phyloP scores from a whole-genome alignment of 2,113 vertebrate species.

The Phyllostomus hastatus region DNA sequence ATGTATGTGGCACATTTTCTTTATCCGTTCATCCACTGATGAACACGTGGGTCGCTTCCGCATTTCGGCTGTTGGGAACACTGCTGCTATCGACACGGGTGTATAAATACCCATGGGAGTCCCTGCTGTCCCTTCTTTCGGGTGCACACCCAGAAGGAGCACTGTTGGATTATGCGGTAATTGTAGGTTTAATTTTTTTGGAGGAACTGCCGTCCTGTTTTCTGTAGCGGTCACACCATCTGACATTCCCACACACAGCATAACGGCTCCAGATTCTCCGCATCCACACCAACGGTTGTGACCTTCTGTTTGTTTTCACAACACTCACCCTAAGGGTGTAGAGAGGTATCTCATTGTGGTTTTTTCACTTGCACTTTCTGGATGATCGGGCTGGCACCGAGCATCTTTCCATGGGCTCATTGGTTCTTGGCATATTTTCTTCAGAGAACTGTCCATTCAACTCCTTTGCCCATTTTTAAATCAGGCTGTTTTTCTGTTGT shows the following conservation, averaged over 20 bases:
- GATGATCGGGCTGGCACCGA: neutral
- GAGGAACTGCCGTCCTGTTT: neutral
- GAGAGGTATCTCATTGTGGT: neutral
- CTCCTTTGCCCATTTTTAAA: neutral
- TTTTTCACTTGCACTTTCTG: neutral
- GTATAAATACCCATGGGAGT: neutral
- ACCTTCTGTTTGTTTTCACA: neutral
- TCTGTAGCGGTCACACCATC: neutral
- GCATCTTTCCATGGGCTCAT: neutral
- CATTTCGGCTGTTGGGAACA: neutral
- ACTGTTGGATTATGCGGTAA: neutral
- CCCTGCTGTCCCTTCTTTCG: neutral
- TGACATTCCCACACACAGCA: neutral
- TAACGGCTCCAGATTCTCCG: neutral
- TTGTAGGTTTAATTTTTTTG: neutral
- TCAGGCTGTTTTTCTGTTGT: neutral
- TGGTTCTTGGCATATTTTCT: neutral
- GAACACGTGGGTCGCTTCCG: neutral
- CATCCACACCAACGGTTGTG: neutral
- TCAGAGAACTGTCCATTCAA: neutral
- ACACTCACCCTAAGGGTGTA: neutral
- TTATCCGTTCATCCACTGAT: neutral
- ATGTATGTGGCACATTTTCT: neutral
- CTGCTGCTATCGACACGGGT: neutral
- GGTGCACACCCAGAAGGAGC: neutral